Base-by-base conservation (phyloP, 2,888 invertebrate species). In the Dinocampus coccinellae region DNA sequence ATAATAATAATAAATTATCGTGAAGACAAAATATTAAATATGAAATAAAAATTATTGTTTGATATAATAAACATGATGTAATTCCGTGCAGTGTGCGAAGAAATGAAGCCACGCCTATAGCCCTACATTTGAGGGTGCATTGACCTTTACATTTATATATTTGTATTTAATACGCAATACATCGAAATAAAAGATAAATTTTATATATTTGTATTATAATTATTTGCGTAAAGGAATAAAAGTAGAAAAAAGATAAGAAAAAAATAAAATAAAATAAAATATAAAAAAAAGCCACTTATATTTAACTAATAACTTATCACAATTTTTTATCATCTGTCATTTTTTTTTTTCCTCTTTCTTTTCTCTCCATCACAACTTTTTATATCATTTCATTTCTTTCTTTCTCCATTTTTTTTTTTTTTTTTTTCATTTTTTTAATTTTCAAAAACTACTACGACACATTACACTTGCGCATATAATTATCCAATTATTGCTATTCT, bases 91-190 rank as follows among this genome's bases (percentile, higher is more conserved):
- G 4, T 16, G 26, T 26, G 63, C 26, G 26, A 63, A 63, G 39
- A 36, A 61, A 61, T 52, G 67, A 34, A 71, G 63, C 73, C 73
- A 75, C 73, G 72, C 69, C 69, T 75, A 73, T 73, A 47, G 47
- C 47, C 75, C 75, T 75, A 75, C 72, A 75, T 75, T 75, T 39
- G 52, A 55, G 66, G 63, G 73, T 75, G 67, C 75, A 75, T 72
- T 73, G 75, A 75, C 75, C 75, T 70, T 71, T 60, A 73, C 71
- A 70, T 4, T 3, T 29, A 67, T 67, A 72, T 16, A 47, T 47
- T 7, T 16, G 16, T 2, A 47, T 47, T 47, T 20, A 47, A 47
- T 47, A n/a, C n/a, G n/a, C n/a, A n/a, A n/a, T n/a, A n/a, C n/a
- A n/a, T n/a, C n/a, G n/a, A 39, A 39, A 39, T n/a, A n/a, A 39